Evolutionary conservation across 1,140 invertebrate genomes (phyloP).

Genomic region (Carposina sasakii): DNA sequence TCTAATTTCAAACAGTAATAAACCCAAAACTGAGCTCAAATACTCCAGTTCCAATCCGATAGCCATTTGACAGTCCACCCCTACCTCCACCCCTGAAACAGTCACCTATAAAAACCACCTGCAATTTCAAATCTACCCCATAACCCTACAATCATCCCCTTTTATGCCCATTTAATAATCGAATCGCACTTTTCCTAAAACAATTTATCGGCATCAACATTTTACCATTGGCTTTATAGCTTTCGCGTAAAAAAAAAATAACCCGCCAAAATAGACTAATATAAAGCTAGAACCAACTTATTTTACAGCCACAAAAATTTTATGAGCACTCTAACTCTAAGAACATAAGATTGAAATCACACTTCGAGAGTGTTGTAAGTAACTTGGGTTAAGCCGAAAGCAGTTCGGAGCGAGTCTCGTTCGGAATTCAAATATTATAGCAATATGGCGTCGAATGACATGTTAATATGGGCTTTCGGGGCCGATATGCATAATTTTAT

Average conservation of each 20-base stretch:
- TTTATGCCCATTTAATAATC: constrained; percentile 45
- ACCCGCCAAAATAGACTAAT: constrained; percentile 28
- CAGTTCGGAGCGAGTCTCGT: constrained; percentile 26
- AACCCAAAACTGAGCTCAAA: too few relatives aligned
- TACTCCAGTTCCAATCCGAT: too few relatives aligned
- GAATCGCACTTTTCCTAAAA: constrained; percentile 42
- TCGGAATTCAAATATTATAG: constrained; percentile 52
- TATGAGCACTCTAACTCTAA: too few relatives aligned
- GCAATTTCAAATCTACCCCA: constrained; percentile 22
- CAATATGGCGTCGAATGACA: constrained; percentile 62
- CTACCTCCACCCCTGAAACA: constrained; percentile 24
- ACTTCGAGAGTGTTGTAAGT: too few relatives aligned
- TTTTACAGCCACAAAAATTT: constrained; percentile 2
- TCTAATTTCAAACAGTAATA: too few relatives aligned
- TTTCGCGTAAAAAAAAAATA: constrained; percentile 46
- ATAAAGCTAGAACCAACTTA: constrained; percentile 28
- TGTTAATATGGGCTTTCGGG: constrained; percentile 54
- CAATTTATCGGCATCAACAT: constrained; percentile 47
- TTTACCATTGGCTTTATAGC: constrained; percentile 39
- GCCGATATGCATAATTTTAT: constrained; percentile 62
- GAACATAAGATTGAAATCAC: constrained; percentile 4
- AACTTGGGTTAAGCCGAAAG: constrained; percentile 6
- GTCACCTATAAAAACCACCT: constrained; percentile 43
- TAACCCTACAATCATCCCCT: constrained; percentile 20
- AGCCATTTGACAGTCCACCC: too few relatives aligned